Evolutionary conservation across 2,113 vertebrate genomes (phyloP).

Genomic region (Dinomys branickii): DNA sequence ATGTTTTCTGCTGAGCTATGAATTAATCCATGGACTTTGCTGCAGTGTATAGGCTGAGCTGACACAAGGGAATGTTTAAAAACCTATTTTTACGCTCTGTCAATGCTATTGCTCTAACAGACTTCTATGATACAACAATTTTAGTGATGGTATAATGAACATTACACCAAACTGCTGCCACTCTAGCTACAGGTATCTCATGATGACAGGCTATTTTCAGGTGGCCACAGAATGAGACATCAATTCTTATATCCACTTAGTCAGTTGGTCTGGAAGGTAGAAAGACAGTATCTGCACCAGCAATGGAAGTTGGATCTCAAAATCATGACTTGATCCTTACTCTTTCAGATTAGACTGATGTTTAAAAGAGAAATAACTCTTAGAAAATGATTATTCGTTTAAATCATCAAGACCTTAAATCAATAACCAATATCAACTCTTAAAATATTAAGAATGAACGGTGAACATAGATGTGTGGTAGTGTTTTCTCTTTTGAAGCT

Average conservation of each 20-base stretch:
- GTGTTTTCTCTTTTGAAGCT: not conserved
- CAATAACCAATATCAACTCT: not conserved
- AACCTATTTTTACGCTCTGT: not conserved
- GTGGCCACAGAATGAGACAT: constrained; percentile 26
- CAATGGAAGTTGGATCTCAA: not conserved
- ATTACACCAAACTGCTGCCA: not conserved
- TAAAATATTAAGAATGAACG: constrained; percentile 22
- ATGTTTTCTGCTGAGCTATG: constrained; percentile 53
- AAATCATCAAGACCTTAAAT: not conserved
- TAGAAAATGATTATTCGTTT: not conserved
- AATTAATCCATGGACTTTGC: constrained; percentile 7
- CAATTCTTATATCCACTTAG: constrained; percentile 14
- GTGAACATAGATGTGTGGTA: not conserved
- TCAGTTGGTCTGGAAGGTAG: not conserved
- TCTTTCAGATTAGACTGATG: constrained; percentile 20
- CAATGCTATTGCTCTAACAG: not conserved
- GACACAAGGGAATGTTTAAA: constrained; percentile 26
- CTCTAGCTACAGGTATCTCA: not conserved
- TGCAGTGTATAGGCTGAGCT: not conserved
- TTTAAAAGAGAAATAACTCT: constrained; percentile 34
- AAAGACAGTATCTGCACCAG: not conserved
- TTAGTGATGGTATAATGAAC: constrained; percentile 18
- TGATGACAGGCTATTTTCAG: not conserved
- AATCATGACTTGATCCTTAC: not conserved
- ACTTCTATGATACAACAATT: constrained; percentile 26